Base-by-base conservation (phyloP, 2,113 vertebrate genomes). In the Microcebus murinus region DNA sequence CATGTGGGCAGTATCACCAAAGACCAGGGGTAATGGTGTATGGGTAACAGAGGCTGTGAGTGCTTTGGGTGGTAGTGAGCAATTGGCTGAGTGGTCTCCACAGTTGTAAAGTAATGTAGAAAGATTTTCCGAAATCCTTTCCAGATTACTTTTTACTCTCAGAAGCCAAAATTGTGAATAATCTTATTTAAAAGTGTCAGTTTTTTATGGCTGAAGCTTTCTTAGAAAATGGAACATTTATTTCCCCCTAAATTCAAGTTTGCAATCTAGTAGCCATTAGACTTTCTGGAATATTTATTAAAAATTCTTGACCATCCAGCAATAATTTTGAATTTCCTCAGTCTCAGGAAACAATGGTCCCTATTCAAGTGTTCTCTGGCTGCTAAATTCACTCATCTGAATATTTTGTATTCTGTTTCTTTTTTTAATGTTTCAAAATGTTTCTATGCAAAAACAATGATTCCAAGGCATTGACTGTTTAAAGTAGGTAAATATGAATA, bases 401-500 rank as follows among this genome's bases (percentile, higher is more conserved):
- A 59, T 89, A 94, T 83, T 89, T 76, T 83, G 42, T 45, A 74
- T 83, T 55, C 13, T 39, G 61, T 71, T 63, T 88, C 6, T 57
- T 88, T 81, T 48, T 92, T 83, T 57, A 63, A 57, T 83, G 73
- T 90, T 83, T 90, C 36, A 67, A 67, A 67, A 76, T 67, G 68
- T 45, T 83, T 90, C 87, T 83, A 23, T 67, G 67, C 89, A 50
- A 89, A 89, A 80, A 77, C 61, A 77, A 39, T 17, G 39, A 20
- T 57, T 76, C 15, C 17, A 65, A 88, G 20, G 13, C 6, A 50
- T 48, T 82, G 48, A 57, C 76, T 88, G 14, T 50, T 76, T 82
- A 82, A 91, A 87, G 11, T 87, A 27, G 39, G 61, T 34, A 92
- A 74, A 82, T 88, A 74, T 55, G 68, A 42, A 94, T 63, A 91